Conservation (phyloP, 2,888 invertebrate species). For the Nasonovia ribisnigri region DNA sequence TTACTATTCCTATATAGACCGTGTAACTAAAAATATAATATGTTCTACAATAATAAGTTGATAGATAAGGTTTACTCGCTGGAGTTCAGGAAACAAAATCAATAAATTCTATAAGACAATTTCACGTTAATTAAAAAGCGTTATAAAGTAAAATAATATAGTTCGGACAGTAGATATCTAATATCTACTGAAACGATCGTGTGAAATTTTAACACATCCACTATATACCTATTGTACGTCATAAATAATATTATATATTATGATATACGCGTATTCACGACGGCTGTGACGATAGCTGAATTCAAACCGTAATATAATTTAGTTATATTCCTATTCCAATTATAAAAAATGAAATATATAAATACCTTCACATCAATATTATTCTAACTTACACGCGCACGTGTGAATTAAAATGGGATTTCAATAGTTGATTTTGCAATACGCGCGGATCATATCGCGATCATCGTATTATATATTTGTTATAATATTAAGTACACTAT, state of each 20-base stretch:
- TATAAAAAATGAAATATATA: background rate
- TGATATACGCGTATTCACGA: background rate
- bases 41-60: background rate
- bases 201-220: background rate
- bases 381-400: background rate
- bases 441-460: background rate
- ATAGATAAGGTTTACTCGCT: background rate
- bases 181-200: background rate
- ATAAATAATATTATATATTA: background rate
- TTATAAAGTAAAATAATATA: background rate
- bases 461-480: background rate
- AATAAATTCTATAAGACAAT: background rate
- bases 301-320: background rate
- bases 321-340: background rate
- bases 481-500: background rate
- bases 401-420: slow-evolving; percentile 4
- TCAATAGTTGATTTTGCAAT: background rate
- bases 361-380: background rate
- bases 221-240: background rate
- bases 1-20: background rate
- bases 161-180: background rate
- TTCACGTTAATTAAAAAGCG: background rate
- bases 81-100: background rate
- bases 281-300: background rate
- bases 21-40: background rate